A percentile compares a stretch with the other conserved stretches of the same genome.
Evolutionary conservation across 2,797 vertebrate genomes (phyloP).

Genomic region (Eurystomus glaucurus): DNA sequence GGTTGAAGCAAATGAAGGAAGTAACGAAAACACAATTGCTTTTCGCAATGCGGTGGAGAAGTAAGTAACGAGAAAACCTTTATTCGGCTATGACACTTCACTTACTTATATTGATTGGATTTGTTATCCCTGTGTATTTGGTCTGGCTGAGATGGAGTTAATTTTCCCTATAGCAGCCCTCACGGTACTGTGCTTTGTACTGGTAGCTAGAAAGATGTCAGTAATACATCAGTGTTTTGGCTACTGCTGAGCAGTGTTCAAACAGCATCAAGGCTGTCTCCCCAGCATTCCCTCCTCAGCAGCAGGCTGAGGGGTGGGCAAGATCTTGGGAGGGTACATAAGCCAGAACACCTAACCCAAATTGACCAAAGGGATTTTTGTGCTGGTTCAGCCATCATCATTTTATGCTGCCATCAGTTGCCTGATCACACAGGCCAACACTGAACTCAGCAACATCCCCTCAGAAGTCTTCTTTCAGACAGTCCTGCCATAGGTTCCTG

Average conservation of each 20-base stretch:
- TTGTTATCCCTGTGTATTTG: not conserved
- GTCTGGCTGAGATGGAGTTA: not conserved
- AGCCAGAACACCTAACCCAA: not conserved
- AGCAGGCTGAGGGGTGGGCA: not conserved
- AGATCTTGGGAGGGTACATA: too few relatives aligned
- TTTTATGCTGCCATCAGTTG: too few relatives aligned
- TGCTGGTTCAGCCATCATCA: too few relatives aligned
- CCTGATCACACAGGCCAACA: too few relatives aligned
- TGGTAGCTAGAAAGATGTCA: not conserved
- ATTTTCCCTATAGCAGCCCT: not conserved
- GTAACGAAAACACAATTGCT: constrained; percentile 36
- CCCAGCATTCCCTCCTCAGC: not conserved
- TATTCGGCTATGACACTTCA: not conserved
- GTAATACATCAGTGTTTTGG: not conserved
- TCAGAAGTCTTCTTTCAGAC: too few relatives aligned
- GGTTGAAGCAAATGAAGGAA: constrained; percentile 65
- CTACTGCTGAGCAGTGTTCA: not conserved
- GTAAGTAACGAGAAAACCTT: constrained; percentile 66
- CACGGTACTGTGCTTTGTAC: not conserved
- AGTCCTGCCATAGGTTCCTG: too few relatives aligned
- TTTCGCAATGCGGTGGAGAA: constrained; percentile 74
- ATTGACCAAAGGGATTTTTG: not conserved
- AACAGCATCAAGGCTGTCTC: not conserved
- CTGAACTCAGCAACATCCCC: too few relatives aligned
- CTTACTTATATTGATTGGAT: not conserved